Evolutionary conservation across 2,888 invertebrate genomes (phyloP), one percentile per base, ranked within the genome.

Genomic region (Glaucopsyche alexis): DNA sequence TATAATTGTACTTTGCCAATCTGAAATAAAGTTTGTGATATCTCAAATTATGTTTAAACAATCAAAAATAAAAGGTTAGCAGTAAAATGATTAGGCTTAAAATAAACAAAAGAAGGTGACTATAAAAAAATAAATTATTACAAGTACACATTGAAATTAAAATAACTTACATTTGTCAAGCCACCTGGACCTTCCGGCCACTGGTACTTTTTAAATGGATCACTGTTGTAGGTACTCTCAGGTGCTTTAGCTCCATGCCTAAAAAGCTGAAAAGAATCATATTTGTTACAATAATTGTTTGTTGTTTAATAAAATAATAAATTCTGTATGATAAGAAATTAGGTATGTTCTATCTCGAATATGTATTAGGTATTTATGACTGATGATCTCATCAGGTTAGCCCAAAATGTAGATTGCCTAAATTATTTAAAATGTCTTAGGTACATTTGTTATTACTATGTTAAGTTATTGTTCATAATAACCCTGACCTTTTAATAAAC

Each of bases 191-290:
- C 98, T 79, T 95, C 96, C 6, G 96, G 95, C 98, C 98, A 98
- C 72, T 94, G 92, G 80, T 95, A 94, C 76, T 95, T 93, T 75
- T 94, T 94, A 83, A 97, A 94, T 1, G 97, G 96, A 88, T 98
- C 98, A 81, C 95, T 97, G 14, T 96, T 95, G 84, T 97, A 98
- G 2, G 95, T 94, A 40, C 89, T 86, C 6, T 95, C 94, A 1
- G 98, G 98, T 74, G 96, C 95, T 80, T 97, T 93, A 77, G 97
- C 97, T 8, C 98, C 98, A 93, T 98, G 98, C 7, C 97, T 94
- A 84, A 96, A 97, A 75, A 97, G 81, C 96, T 97, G 85, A 3
- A 84, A 87, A 67, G 67, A 13, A 52, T 52, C 45, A 69, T 38
- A 49, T 42, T 69, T 64, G 1, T 19, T n/a, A 38, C 40, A 50